Conservation (phyloP, 2,888 invertebrate species). For the Cheiracanthium punctorium region DNA sequence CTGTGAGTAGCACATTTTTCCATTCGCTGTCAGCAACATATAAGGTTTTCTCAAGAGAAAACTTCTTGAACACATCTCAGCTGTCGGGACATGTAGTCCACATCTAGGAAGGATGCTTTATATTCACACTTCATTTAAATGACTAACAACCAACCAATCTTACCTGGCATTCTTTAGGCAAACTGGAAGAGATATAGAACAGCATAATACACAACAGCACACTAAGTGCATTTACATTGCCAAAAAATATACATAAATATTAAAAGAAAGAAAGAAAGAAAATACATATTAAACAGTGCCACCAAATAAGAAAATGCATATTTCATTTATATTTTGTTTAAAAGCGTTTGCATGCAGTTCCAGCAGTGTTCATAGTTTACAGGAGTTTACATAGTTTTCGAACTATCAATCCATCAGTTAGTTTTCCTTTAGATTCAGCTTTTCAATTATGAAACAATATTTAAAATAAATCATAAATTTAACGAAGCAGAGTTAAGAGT, state of each 20-base stretch:
- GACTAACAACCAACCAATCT: neutral
- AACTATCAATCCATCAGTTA: no score
- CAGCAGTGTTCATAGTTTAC: no score
- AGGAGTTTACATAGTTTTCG: no score
- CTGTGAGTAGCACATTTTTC: no score
- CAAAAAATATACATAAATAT: conserved; percentile 41
- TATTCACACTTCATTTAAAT: neutral
- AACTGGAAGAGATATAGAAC: conserved; percentile 48
- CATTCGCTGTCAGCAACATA: no score
- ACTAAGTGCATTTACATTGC: conserved; percentile 40
- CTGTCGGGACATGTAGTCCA: neutral
- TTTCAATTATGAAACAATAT: no score
- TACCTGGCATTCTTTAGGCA: conserved; percentile 23
- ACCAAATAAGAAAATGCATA: neutral
- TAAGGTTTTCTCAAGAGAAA: neutral
- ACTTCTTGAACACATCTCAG: neutral
- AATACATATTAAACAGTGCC: conserved; percentile 21
- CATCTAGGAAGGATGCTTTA: neutral
- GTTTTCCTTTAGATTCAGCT: no score
- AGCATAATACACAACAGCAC: conserved; percentile 43
- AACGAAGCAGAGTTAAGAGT: no score
- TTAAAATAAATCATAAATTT: no score
- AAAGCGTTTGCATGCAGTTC: no score
- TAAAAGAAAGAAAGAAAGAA: no score
- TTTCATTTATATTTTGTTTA: conserved; percentile 18